Percentiles rank a stretch among this genome's conserved stretches.
Conservation (phyloP, 2,113 vertebrate genomes). For the Picathartes gymnocephalus region DNA sequence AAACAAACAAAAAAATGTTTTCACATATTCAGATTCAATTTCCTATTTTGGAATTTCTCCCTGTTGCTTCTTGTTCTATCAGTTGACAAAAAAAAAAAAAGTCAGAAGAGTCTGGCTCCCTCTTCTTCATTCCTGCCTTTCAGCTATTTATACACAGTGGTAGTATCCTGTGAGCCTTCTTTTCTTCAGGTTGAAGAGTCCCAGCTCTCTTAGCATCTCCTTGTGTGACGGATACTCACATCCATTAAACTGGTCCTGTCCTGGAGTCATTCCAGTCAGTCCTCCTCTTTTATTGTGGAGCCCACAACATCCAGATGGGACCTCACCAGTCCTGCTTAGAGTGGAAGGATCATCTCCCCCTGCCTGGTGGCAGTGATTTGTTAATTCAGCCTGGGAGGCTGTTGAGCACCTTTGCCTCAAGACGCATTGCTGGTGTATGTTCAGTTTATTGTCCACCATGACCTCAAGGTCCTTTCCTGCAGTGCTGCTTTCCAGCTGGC, state of each 20-base stretch:
- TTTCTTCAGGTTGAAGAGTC: not conserved
- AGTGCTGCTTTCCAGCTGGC: not conserved
- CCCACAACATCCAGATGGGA: not conserved
- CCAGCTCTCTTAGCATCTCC: not conserved
- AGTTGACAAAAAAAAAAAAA: not conserved
- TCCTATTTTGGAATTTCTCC: not conserved
- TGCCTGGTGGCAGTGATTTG: not conserved
- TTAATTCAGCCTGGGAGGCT: not conserved
- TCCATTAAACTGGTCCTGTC: rapidly evolving
- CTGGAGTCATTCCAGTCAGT: not conserved
- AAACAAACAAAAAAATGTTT: not conserved
- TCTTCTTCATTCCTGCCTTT: not conserved
- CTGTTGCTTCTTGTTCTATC: not conserved
- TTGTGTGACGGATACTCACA: not conserved
- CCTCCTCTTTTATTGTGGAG: not conserved
- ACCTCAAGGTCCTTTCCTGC: not conserved
- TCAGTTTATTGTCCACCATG: not conserved
- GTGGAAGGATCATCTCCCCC: not conserved
- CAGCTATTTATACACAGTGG: not conserved
- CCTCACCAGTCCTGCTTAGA: not conserved
- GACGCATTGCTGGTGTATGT: not conserved
- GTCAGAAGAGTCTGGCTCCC: not conserved
- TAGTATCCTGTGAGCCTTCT: not conserved
- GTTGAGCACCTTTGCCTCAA: not conserved
- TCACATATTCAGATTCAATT: not conserved